Evolutionary conservation across 2,797 vertebrate genomes (phyloP), one percentile per base, ranked within the genome.

Genomic region (Dendrocincla tyrannina): DNA sequence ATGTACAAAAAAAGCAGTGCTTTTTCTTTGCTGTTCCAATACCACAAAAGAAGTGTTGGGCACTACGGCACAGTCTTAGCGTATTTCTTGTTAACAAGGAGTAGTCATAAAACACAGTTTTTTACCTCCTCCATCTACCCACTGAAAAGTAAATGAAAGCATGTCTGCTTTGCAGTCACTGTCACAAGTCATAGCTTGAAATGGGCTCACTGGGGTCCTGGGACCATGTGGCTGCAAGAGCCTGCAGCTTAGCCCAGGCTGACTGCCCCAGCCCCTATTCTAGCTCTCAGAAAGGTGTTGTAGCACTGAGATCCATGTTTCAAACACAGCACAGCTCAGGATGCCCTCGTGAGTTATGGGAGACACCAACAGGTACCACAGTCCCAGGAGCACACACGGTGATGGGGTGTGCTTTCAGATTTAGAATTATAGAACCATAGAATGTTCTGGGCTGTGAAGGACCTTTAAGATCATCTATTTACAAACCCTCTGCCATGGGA

Each of bases 1-100:
- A 4, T 7, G 17, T 30, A 55, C 14, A 67, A 44, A 82, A 82
- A 85, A 62, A n/a, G 8, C 19, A 89, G 10, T 66, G 19, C 9
- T 83, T 30, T 37, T 87, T 55, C 19, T 69, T 78, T 67, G 30
- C 10, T 85, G 22, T 74, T 92, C 59, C 49, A 68, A 12, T 69
- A 83, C n/a, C 1, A 2, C 23, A 35, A 23, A 72, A 62, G 79
- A 52, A 11, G 3, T 5, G 11, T 70, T 33, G 60, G 46, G 7
- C 24, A 60, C 53, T 42, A 72, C 64, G 69, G 25, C 12, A 4
- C 49, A 78, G 24, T 33, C 44, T 68, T 68, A 42, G 41, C 33
- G 5, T 93, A 85, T 58, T 93, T 96, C 67, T 73, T 80, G 18
- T 42, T 92, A 85, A 67, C 52, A 63, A 88, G 20, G 23, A 67